Evolutionary conservation across 30 jellyfish, hydroid and myxozoan species (phyloP), one percentile per base, ranked within the genome.

Genomic region (Cassiopea xamachana): DNA sequence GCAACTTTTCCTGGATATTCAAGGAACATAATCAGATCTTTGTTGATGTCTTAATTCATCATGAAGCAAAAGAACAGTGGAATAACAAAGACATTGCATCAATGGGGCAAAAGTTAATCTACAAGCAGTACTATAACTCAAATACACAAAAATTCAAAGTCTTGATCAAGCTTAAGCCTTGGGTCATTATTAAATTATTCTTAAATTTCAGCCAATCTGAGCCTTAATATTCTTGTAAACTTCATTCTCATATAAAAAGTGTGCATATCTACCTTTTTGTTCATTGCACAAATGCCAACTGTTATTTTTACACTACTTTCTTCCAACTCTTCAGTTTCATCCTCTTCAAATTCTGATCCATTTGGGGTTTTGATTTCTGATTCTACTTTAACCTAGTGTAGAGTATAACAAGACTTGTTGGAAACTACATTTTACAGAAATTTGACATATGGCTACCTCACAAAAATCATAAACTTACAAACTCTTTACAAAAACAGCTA

Each of bases 261-360:
- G 9, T 51, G 64, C 9, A 9, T 51, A 4, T 62, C 58, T 86
- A 96, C 99, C 99, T 96, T 96, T 89, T 96, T 96, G 60, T 96
- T 96, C 99, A 96, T 96, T 39, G 99, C 99, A 88, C 99, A 96
- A 4, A 96, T 84, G 12, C 99, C 99, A 73, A 96, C 98, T 71
- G 88, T 88, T 8, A 96, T 90, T 69, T 83, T 84, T 19, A 17
- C 85, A n/a, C n/a, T n/a, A 16, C 77, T 90, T 43, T 92, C 99
- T 39, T 81, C 92, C 5, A 81, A 80, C 1, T 88, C 98, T 17
- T 82, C 98, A 44, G 76, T 87, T 1, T 60, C 91, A 58, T 85
- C 92, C 58, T 94, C 97, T 14, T 92, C 98, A 70, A 86, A 86
- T 39, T 92, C 98, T 55, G 98, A 89, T 59, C 90, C 92, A 70